A percentile compares a stretch with the other conserved stretches of the same genome.
phyloP scores from a whole-genome alignment of 2,888 invertebrate species.

The Anthoptus insignis region DNA sequence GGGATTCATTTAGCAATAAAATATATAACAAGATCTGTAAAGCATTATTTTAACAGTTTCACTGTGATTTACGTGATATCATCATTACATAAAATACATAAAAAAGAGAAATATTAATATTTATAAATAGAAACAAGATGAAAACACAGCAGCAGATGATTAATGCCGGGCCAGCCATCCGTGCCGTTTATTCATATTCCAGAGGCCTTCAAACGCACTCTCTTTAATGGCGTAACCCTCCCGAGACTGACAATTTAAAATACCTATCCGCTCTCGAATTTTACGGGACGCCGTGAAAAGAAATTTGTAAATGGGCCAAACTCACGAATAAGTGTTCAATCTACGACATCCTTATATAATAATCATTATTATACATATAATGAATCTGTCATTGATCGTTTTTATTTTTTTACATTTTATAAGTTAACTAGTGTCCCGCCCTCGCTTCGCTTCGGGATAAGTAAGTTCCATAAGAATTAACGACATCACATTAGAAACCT shows the following conservation, averaged over 20 bases:
- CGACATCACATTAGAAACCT: too few species aligned
- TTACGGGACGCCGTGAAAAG: slow-evolving; percentile 51
- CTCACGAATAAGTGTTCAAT: slow-evolving; percentile 9
- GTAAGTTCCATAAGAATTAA: too few species aligned
- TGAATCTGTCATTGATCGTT: too few species aligned
- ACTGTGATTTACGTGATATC: background rate
- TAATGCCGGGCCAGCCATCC: slow-evolving; percentile 59
- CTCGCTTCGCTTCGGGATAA: too few species aligned
- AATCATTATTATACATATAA: too few species aligned
- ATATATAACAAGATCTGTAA: too few species aligned
- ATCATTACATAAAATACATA: background rate
- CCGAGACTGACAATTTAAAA: slow-evolving; percentile 57
- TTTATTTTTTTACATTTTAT: too few species aligned
- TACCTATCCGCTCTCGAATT: slow-evolving; percentile 53
- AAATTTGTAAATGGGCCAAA: slow-evolving; percentile 27
- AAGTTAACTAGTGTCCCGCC: too few species aligned
- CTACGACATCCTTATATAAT: background rate
- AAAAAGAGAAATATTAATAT: slow-evolving; percentile 24
- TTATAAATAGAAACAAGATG: slow-evolving; percentile 23
- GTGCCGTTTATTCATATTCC: slow-evolving; percentile 61
- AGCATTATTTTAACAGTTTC: too few species aligned
- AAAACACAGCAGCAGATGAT: slow-evolving; percentile 52
- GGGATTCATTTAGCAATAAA: too few species aligned
- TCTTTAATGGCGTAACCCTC: slow-evolving; percentile 59
- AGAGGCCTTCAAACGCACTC: slow-evolving; percentile 60